Evolutionary conservation across 2,113 vertebrate genomes (phyloP), one percentile per base, ranked within the genome.

Genomic region (Monopterus albus): DNA sequence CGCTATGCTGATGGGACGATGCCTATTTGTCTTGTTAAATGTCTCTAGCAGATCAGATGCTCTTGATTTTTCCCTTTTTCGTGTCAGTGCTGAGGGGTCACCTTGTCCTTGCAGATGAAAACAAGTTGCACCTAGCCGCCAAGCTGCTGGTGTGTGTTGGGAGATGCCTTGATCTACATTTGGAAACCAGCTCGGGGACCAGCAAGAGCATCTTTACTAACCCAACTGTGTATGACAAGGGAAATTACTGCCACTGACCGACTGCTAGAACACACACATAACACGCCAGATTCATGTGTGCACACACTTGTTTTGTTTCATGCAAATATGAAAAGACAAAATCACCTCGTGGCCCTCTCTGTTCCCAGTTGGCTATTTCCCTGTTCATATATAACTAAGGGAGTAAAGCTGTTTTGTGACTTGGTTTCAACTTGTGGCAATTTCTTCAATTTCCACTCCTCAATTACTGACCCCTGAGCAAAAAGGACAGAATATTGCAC

Each of bases 141-240:
- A 28, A 51, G 79, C 40, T 66, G 61, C 56, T 23, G 46, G 5
- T 13, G 55, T 28, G 62, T 53, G 72, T 80, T 74, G 43, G 68
- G 87, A 84, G 84, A 83, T 66, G 66, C 53, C 65, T 45, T 76
- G 87, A 67, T 86, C 89, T 33, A 89, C 79, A 86, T 91, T 83
- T 72, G 50, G 58, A 82, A 85, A 83, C 50, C 83, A 85, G 80
- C 84, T 80, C 68, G 47, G 83, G 83, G 88, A 85, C 74, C 55
- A 36, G 51, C 3, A 36, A 79, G 72, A 75, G 69, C 66, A 50
- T 78, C 77, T 75, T 70, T 79, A 58, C 69, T 31, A 82, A 79
- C 74, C 75, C 71, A 67, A 56, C 59, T 21, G 45, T 66, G 66
- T 53, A 61, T 81, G 75, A 81, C 79, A 43, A 45, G 74, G 66